Evolutionary conservation across 2,888 invertebrate species (phyloP), one percentile per base, ranked within the genome.

Genomic region (Conistra vaccinii): DNA sequence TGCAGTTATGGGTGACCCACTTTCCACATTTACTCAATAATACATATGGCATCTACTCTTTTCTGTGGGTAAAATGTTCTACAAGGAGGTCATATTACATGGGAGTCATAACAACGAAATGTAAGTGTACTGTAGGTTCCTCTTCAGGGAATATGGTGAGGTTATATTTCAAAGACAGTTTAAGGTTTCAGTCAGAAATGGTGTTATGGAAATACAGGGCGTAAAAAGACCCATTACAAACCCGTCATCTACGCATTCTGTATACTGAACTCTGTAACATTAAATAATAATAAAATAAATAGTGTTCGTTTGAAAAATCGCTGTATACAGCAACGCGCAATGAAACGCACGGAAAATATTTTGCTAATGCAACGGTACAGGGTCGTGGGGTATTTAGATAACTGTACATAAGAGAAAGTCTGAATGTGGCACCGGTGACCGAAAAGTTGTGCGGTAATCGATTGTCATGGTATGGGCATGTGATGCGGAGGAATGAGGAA

Each of bases 131-230:
- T 10, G 3, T 55, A 20, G 5, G 1, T 39, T 29, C 14, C 35
- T 23, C 3, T 68, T 51, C n/a, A 42, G 6, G 0, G n/a, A 23
- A 51, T 26, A 35, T 2, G 10, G 5, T 1, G 12, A 29, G 4
- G 9, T 45, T 29, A 39, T 73, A 60, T 61, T 75, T 61, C 26
- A 73, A 73, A 73, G 42, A 32, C n/a, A 32, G 26, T 51, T 6
- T 42, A 39, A 10, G n/a, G 23, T 73, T 29, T 35, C 45, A 73
- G 17, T 17, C 17, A 14, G 7, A 63, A 45, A 63, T 7, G 3
- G 23, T 63, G 45, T 26, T 20, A 42, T 12, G 42, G 7, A 29
- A 45, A 63, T 45, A 29, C 7, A 12, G 20, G 3, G 1, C 29
- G 20, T 26, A 20, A 63, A 26, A 42, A 7, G 6, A 26, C 3